phyloP scores from a whole-genome alignment of 2,797 vertebrate genomes.

The Parambassis ranga region DNA sequence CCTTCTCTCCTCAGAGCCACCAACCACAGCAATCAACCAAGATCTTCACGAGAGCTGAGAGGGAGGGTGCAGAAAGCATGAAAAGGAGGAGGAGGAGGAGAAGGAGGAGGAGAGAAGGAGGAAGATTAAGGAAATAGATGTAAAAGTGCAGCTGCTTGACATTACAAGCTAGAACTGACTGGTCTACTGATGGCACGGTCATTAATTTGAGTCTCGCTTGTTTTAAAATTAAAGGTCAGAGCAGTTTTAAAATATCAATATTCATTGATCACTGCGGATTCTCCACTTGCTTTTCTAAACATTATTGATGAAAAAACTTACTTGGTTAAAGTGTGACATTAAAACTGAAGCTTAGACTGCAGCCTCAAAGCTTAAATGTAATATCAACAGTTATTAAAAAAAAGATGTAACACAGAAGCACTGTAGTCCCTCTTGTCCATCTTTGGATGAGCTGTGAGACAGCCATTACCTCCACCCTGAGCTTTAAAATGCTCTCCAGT shows the following conservation, averaged over 20 bases:
- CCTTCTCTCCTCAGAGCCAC: conserved; percentile 43
- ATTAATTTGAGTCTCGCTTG: conserved; percentile 8
- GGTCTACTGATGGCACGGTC: conserved; percentile 12
- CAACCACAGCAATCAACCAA: conserved; percentile 63
- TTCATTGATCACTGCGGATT: not conserved
- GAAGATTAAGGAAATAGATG: conserved; percentile 44
- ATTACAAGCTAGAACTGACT: conserved; percentile 35
- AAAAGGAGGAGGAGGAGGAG: conserved; percentile 34
- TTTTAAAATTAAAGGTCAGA: conserved; percentile 1
- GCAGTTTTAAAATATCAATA: not conserved
- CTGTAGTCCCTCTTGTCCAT: too few species aligned
- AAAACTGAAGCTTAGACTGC: not conserved
- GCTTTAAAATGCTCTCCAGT: too few species aligned
- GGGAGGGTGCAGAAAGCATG: conserved; percentile 26
- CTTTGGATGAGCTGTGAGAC: too few species aligned
- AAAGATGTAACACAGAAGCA: too few species aligned
- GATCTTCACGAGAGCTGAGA: conserved; percentile 45
- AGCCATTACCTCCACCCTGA: too few species aligned
- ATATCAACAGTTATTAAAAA: too few species aligned
- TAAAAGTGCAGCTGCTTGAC: conserved; percentile 59
- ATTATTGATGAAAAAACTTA: too few species aligned
- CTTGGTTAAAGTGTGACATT: not conserved
- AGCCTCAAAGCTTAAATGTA: too few species aligned
- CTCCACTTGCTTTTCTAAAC: not conserved
- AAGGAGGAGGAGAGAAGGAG: conserved; percentile 17